Evolutionary conservation across 2,888 invertebrate species (phyloP).

Genomic region (Ariolimax columbianus): DNA sequence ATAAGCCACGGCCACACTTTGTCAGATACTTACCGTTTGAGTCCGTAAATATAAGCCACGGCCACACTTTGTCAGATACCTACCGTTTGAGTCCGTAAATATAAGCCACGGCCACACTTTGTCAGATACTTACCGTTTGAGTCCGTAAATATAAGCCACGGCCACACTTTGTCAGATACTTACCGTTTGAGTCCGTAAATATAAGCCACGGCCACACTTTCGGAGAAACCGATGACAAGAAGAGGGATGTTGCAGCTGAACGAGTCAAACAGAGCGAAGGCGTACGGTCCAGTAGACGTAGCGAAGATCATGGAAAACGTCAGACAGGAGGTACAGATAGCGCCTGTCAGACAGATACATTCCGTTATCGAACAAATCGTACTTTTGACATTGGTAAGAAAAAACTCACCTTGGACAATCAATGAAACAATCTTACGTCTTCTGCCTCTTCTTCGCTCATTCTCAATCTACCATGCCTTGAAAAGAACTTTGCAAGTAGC

Average conservation of each 20-base stretch:
- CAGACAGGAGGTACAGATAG: slow-evolving; percentile 65
- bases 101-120: neutral
- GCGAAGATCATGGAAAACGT: slow-evolving; percentile 66
- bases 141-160: too few species aligned
- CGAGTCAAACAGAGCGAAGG: slow-evolving; percentile 68
- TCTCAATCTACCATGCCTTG: too few species aligned
- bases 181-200: slow-evolving; percentile 67
- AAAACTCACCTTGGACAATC: too few species aligned
- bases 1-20: neutral
- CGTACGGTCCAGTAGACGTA: slow-evolving; percentile 67
- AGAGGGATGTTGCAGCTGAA: slow-evolving; percentile 70
- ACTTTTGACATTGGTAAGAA: too few species aligned
- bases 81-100: slow-evolving; percentile 10
- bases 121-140: slow-evolving; percentile 9
- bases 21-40: slow-evolving; percentile 9
- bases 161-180: slow-evolving; percentile 41
- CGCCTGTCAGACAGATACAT: slow-evolving; percentile 53
- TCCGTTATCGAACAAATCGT: too few species aligned
- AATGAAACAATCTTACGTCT: too few species aligned
- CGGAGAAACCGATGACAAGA: slow-evolving; percentile 66
- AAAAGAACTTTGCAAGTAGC: too few species aligned
- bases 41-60: too few species aligned
- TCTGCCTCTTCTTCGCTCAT: too few species aligned
- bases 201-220: slow-evolving; percentile 67
- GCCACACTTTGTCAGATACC: neutral